Base-by-base conservation (phyloP, 2,888 invertebrate species). In the Agriopis marginaria region DNA sequence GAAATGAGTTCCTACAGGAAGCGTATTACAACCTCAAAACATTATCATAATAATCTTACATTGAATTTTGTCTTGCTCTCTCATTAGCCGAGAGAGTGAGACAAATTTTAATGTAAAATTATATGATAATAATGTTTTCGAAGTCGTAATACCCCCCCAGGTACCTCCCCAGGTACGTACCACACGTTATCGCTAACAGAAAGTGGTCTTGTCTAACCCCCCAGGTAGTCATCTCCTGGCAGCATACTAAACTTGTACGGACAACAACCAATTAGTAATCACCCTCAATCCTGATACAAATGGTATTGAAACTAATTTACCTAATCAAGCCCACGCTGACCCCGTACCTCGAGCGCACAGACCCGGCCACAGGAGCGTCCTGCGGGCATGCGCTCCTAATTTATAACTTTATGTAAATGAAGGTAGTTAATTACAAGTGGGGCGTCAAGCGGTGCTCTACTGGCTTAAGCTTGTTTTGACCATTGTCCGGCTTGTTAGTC, bases 341-440 rank as follows among this genome's bases (percentile, higher is more conserved):
- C 49, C 54, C 59, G 44, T 60, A 42, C 40, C 47, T 62, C 55
- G 54, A 51, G 42, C 64, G 14, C 14, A 53, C 32, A 44, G 63
- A 63, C 61, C 17, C 60, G 61, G 65, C 58, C 68, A 68, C 63
- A 10, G 65, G n/a, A 54, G 56, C 8, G 67, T 70, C 62, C 70
- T 72, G 66, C 68, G 66, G 69, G 68, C 72, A 65, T 66, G 67
- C 55, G 63, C 50, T 45, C 23, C 55, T 62, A 61, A 68, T 73
- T 75, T 69, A 73, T 75, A 70, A 60, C 63, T 77, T 74, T 77
- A 82, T 83, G 82, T 75, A 77, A 84, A 84, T 84, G 60, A 79
- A 75, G 66, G 62, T 66, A 75, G 77, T 80, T 78, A 83, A 81
- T 81, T 75, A 81, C 74, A 76, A 77, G 74, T 76, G 78, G 75